Base-by-base conservation (phyloP, 2,888 invertebrate species). In the Folsomia manolachei region DNA sequence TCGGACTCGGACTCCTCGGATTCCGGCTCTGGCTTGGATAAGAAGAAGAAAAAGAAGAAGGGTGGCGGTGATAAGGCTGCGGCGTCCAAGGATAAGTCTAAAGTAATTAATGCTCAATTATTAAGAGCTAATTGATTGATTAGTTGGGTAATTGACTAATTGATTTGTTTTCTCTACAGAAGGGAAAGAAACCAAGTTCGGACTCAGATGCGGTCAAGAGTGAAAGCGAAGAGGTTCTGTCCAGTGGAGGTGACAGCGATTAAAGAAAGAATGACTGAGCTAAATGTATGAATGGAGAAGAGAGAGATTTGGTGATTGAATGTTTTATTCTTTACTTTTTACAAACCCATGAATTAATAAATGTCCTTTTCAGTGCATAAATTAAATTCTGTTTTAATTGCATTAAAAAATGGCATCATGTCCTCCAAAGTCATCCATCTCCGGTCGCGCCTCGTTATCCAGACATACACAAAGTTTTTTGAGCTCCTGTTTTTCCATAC, bases 1-100 rank as follows among this genome's bases (percentile, higher is more conserved):
- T 90, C 89, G 39, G 88, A 87, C 9, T 88, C 87, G 2, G 75
- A 75, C 39, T 75, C 75, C 39, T 88, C 87, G 4, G 75, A 74
- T 52, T 72, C 75, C 2, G 67, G 67, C 1, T 52, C 27, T 19
- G 76, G 74, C 53, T 75, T 73, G 24, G 60, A 25, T 1, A 86
- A 85, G 25, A 81, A 83, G 27, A 82, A 82, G 64, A 11, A 65
- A 11, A 60, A 65, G 1, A 72, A 74, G 65, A 74, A 71, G 56
- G 51, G 51, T n/a, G 19, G 69, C 21, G 69, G 53, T 24, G 62
- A 69, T 14, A 74, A 74, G 70, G 65, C 60, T 2, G 25, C 11
- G 52, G 52, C 11, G n/a, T n/a, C 63, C 21, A 7, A 63, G 19
- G 27, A 52, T 19, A 53, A 7, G 51, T 27, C 19, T 27, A 39